A percentile compares a stretch with the other conserved stretches of the same genome.
phyloP scores from a whole-genome alignment of 2,113 vertebrate species.

The Marmota flaviventris region DNA sequence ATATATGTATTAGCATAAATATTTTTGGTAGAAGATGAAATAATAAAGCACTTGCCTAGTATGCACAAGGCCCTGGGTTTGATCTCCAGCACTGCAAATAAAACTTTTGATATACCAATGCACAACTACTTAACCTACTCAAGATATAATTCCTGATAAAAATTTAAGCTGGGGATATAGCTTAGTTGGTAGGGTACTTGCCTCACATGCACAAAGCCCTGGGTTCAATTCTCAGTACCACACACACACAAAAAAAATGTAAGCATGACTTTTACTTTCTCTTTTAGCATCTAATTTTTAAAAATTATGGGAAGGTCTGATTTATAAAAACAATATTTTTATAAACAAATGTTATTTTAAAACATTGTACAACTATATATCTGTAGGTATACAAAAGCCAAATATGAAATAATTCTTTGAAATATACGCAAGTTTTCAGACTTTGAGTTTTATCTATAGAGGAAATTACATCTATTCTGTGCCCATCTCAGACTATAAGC shows the following conservation, averaged over 20 bases:
- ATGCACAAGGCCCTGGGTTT: no score
- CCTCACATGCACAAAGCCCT: no score
- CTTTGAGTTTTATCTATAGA: constrained; percentile 7
- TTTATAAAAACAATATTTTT: constrained; percentile 35
- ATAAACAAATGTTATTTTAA: constrained; percentile 50
- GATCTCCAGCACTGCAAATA: not conserved
- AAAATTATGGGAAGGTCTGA: not conserved
- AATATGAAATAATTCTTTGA: constrained; percentile 15
- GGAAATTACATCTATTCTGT: constrained; percentile 20
- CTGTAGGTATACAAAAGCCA: not conserved
- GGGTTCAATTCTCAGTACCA: no score
- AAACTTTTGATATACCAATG: not conserved
- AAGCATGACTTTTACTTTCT: constrained; percentile 6
- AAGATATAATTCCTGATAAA: constrained; percentile 23
- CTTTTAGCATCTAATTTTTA: not conserved
- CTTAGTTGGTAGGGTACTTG: no score
- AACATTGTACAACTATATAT: not conserved
- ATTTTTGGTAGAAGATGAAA: not conserved
- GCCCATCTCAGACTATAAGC: not conserved
- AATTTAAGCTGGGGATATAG: no score
- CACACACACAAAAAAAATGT: not conserved
- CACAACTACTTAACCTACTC: not conserved
- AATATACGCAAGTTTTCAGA: not conserved
- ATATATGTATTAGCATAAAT: constrained; percentile 28
- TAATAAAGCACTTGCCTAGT: not conserved